Conservation (phyloP, 2,888 invertebrate genomes). For the Chydorus sphaericus region DNA sequence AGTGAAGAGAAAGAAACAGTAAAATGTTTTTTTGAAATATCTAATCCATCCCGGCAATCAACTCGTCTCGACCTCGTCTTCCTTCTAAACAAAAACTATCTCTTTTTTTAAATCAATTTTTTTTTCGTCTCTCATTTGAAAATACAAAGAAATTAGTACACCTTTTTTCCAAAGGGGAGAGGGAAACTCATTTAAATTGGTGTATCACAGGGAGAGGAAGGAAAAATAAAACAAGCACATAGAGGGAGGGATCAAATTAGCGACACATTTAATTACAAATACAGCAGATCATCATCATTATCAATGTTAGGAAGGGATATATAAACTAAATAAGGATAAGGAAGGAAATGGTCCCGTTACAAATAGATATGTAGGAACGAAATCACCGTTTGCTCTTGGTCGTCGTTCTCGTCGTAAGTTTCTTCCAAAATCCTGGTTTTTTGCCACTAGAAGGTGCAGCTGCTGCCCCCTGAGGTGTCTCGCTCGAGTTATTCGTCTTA, state of each 20-base stretch:
- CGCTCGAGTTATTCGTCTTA: neutral
- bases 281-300: no score
- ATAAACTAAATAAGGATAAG: no score
- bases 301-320: no score
- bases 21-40: neutral
- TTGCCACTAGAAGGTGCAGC: no score
- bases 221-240: slow-evolving; percentile 2
- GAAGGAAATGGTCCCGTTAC: no score
- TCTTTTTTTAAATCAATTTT: no score
- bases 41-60: neutral
- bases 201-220: slow-evolving; percentile 5
- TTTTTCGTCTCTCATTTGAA: neutral
- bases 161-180: neutral
- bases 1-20: neutral
- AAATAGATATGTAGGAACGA: neutral
- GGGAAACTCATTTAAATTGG: slow-evolving; percentile 1
- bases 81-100: neutral
- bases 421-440: slow-evolving; percentile 13
- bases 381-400: slow-evolving; percentile 11
- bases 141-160: neutral
- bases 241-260: neutral
- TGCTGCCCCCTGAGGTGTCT: neutral
- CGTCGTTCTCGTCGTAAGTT: slow-evolving; percentile 8
- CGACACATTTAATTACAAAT: no score
- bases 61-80: neutral